These are phyloP conservation scores for Polydrusus tereticollis DNA, from an alignment of 2,888 invertebrate species.

Conservation along the genomic window DNA sequence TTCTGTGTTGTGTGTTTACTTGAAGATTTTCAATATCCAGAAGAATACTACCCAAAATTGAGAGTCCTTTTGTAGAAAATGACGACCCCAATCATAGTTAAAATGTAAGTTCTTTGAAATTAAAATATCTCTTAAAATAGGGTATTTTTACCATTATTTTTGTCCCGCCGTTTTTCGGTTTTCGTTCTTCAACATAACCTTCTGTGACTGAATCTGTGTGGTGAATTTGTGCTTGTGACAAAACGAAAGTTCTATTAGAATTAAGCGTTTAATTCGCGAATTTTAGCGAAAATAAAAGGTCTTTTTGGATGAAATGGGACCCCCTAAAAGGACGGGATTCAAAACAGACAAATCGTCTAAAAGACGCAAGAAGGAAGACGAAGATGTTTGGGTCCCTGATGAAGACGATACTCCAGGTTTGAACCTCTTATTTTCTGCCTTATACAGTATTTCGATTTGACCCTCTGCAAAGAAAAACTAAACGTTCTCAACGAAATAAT, in stretches of 20 bases:
- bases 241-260: too few species aligned
- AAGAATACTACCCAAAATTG: not conserved
- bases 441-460: too few species aligned
- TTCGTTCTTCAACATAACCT: too few species aligned
- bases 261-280: too few species aligned
- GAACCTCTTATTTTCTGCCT: not conserved
- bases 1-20: too few species aligned
- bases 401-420: constrained; percentile 64
- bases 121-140: not conserved
- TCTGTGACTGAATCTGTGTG: not conserved
- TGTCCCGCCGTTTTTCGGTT: not conserved
- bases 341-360: constrained; percentile 68
- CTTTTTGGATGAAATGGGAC: constrained; percentile 64
- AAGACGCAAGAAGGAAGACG: constrained; percentile 69
- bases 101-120: constrained; percentile 6
- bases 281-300: not conserved
- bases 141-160: not conserved
- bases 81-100: not conserved
- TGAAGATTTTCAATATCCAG: not conserved
- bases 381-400: constrained; percentile 64
- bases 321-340: constrained; percentile 67
- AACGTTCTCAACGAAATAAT: too few species aligned
- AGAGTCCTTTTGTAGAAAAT: not conserved
- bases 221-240: not conserved
- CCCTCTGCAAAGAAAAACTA: too few species aligned